A percentile compares a stretch with the other conserved stretches of the same genome.
Conservation (phyloP, 2,888 invertebrate species). For the Desoria tigrina region DNA sequence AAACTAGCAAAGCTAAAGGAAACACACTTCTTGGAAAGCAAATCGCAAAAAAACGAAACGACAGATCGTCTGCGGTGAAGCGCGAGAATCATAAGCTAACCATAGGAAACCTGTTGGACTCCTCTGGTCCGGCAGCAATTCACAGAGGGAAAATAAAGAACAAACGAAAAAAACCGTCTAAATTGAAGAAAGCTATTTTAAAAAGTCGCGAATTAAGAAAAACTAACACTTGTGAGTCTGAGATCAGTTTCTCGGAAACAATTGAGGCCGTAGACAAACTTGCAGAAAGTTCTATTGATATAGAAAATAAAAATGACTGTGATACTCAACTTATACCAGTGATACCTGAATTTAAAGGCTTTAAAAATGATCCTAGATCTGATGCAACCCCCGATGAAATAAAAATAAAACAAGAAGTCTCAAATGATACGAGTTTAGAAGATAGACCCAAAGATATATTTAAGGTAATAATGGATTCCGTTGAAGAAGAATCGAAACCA, state of each 20-base stretch:
- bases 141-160: constrained; percentile 60
- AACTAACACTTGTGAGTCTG: too few relatives aligned
- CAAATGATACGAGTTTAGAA: constrained; percentile 32
- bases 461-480: constrained; percentile 13
- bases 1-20: not conserved
- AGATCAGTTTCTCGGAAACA: too few relatives aligned
- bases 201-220: constrained; percentile 41
- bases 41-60: not conserved
- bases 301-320: too few relatives aligned
- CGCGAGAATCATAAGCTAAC: constrained; percentile 34
- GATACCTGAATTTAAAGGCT: too few relatives aligned
- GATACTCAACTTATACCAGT: too few relatives aligned
- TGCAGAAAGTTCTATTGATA: too few relatives aligned
- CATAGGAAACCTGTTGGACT: constrained; percentile 47
- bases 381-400: too few relatives aligned
- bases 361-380: too few relatives aligned
- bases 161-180: constrained; percentile 58
- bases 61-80: not conserved
- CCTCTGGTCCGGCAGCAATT: constrained; percentile 47
- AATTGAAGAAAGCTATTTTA: constrained; percentile 58
- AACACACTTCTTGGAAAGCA: constrained; percentile 7
- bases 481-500: constrained; percentile 10
- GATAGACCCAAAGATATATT: not conserved
- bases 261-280: too few relatives aligned
- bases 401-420: constrained; percentile 55